Percentiles rank a stretch among this genome's conserved stretches.
Conservation (phyloP, 2,888 invertebrate genomes). For the Tipula lateralis region DNA sequence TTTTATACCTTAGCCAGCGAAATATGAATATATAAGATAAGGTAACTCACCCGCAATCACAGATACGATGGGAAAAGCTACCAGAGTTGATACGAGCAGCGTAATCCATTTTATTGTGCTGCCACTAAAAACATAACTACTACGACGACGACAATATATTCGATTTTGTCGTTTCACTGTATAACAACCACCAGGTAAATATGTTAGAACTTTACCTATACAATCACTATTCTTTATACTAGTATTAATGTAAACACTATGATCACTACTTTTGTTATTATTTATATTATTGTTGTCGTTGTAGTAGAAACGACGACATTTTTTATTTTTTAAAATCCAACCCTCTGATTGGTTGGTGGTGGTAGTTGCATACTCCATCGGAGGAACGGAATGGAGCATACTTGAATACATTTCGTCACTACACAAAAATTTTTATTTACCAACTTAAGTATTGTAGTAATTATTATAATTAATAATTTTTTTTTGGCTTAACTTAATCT, state of each 20-base stretch:
- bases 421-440: background rate
- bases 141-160: background rate
- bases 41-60: slow-evolving; percentile 28
- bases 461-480: background rate
- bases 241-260: background rate
- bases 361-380: background rate
- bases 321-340: background rate
- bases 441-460: too few species aligned
- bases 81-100: background rate
- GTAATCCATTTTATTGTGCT: slow-evolving; percentile 12
- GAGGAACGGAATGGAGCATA: background rate
- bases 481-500: background rate
- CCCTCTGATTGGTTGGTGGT: background rate
- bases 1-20: background rate
- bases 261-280: background rate
- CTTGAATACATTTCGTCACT: background rate
- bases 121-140: background rate
- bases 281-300: background rate
- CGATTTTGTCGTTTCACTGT: background rate
- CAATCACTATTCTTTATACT: background rate
- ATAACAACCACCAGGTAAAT: background rate
- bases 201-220: background rate
- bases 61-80: slow-evolving; percentile 13
- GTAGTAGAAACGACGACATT: background rate
- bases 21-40: background rate